Percentiles rank a stretch among this genome's conserved stretches.
Conservation (phyloP, 1,140 invertebrate species). For the Littorina saxatilis region DNA sequence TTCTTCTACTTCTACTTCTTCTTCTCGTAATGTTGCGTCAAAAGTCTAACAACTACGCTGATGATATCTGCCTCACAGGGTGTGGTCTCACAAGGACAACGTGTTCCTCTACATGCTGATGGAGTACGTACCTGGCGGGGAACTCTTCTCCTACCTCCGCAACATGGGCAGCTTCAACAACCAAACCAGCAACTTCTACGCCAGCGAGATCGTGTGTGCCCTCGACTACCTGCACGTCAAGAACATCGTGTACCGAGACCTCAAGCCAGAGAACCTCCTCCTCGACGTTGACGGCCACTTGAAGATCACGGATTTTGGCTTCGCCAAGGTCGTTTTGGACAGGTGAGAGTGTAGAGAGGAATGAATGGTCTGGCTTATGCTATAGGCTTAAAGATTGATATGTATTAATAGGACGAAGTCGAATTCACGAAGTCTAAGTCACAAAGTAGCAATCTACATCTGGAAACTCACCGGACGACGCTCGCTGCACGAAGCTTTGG, state of each 20-base stretch:
- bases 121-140: slow-evolving; percentile 93
- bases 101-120: slow-evolving; percentile 93
- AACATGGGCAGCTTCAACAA: slow-evolving; percentile 93
- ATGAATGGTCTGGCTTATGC: background rate
- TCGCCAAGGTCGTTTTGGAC: slow-evolving; percentile 95
- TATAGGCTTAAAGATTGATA: background rate
- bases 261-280: slow-evolving; percentile 95
- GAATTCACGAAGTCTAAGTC: no score
- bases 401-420: background rate
- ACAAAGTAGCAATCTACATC: no score
- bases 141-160: slow-evolving; percentile 95
- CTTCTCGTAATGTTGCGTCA: no score
- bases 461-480: no score
- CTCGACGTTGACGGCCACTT: slow-evolving; percentile 94
- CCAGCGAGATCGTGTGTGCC: slow-evolving; percentile 94
- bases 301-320: slow-evolving; percentile 98
- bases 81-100: slow-evolving; percentile 92
- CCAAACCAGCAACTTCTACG: slow-evolving; percentile 93
- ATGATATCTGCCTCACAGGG: no score
- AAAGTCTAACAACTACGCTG: no score
- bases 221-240: slow-evolving; percentile 91
- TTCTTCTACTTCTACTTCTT: no score
- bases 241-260: slow-evolving; percentile 77
- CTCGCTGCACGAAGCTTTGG: no score
- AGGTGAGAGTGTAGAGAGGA: slow-evolving; percentile 76